These are phyloP conservation scores for Heteromormyrus szaboi DNA, from an alignment of 2,797 vertebrate genomes.

Conservation along the genomic window DNA sequence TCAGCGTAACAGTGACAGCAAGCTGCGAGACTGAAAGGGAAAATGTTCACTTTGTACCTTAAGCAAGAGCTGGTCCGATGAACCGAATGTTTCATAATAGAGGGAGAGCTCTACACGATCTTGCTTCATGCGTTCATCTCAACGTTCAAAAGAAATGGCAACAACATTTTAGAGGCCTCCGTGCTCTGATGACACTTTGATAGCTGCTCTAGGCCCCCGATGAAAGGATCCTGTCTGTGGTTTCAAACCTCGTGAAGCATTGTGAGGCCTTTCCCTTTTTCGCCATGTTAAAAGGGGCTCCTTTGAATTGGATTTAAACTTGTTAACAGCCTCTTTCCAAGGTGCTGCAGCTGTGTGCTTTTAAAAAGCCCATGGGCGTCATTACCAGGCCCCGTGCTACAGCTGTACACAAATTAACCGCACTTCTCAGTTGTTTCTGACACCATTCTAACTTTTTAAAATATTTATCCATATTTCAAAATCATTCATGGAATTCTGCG, in stretches of 20 bases:
- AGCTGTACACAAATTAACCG: not conserved
- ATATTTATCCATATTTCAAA: not conserved
- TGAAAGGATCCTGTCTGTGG: not conserved
- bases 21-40: not conserved
- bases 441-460: not conserved
- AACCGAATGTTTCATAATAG: not conserved
- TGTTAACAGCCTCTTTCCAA: constrained; percentile 4
- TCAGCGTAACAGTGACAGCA: not conserved
- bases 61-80: not conserved
- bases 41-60: not conserved
- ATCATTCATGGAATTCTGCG: not conserved
- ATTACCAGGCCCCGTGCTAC: not conserved
- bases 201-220: not conserved
- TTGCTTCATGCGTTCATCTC: not conserved
- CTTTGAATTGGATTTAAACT: constrained; percentile 12
- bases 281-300: constrained; percentile 16
- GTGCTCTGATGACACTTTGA: not conserved
- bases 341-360: not conserved
- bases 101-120: not conserved
- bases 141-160: constrained; percentile 4
- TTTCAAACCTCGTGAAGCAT: not conserved
- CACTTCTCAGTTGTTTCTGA: not conserved
- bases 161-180: not conserved
- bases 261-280: not conserved
- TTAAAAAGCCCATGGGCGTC: not conserved